Conservation (phyloP, 1,140 invertebrate genomes). For the Caenorhabditis tropicalis region DNA sequence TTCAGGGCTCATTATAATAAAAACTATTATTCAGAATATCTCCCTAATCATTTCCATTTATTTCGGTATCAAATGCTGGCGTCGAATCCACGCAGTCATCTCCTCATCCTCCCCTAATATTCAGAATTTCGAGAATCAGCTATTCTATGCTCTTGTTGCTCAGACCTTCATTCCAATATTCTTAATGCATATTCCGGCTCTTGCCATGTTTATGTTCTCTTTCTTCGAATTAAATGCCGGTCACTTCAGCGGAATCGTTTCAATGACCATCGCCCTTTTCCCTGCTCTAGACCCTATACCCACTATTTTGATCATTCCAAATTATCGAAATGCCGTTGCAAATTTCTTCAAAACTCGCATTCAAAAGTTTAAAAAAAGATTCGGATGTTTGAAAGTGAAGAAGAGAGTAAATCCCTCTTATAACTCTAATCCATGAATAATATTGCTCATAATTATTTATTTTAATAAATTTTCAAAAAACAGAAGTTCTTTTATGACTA, state of each 20-base stretch:
- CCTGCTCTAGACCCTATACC: neutral
- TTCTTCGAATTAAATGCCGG: neutral
- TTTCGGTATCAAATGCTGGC: neutral
- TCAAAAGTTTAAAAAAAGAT: neutral
- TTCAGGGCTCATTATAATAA: neutral
- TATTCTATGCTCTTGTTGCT: neutral
- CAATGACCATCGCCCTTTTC: neutral
- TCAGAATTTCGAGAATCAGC: neutral
- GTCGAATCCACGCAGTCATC: neutral
- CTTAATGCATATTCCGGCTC: conserved; percentile 2
- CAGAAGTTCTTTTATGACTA: neutral
- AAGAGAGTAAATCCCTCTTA: too few relatives aligned
- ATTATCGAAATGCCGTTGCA: neutral
- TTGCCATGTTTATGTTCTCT: neutral
- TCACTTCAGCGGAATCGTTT: neutral
- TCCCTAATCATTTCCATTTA: neutral
- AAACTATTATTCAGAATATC: neutral
- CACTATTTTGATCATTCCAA: neutral
- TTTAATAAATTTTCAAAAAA: neutral
- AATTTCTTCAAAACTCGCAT: neutral
- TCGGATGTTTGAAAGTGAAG: neutral
- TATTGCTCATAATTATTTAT: too few relatives aligned
- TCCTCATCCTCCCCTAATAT: neutral
- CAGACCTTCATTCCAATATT: neutral
- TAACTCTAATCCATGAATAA: too few relatives aligned